phyloP scores from a whole-genome alignment of 2,888 invertebrate species.

The Drepanosiphum platanoidis region DNA sequence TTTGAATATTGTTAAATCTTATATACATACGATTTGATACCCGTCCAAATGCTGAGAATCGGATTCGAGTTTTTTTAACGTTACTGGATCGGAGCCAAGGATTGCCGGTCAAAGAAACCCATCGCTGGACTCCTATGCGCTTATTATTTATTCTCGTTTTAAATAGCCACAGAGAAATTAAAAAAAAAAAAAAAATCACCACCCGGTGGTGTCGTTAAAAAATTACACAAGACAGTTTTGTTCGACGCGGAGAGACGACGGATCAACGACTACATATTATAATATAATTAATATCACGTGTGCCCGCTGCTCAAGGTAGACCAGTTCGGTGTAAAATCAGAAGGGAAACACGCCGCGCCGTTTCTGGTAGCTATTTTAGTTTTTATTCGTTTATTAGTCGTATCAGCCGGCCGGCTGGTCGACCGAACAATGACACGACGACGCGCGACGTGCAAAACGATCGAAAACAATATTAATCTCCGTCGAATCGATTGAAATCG shows the following conservation, averaged over 20 bases:
- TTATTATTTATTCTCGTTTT: slow-evolving; percentile 8
- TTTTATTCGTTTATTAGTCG: background rate
- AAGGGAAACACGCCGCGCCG: too few relatives aligned
- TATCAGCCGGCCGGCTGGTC: too few relatives aligned
- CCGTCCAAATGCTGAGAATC: slow-evolving; percentile 19
- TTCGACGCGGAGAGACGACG: background rate
- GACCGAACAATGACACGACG: too few relatives aligned
- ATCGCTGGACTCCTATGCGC: background rate
- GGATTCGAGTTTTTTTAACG: background rate
- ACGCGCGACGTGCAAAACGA: too few relatives aligned
- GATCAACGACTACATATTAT: too few relatives aligned
- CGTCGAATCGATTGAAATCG: too few relatives aligned
- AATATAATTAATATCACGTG: too few relatives aligned
- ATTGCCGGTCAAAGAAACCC: slow-evolving; percentile 24
- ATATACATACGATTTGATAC: background rate
- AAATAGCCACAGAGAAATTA: background rate
- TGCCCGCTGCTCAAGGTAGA: background rate
- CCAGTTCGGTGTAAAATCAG: background rate
- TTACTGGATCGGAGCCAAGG: slow-evolving; percentile 37
- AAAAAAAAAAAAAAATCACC: too few relatives aligned
- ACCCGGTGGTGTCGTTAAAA: background rate
- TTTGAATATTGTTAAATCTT: slow-evolving; percentile 3
- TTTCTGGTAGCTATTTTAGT: background rate
- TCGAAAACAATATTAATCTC: too few relatives aligned
- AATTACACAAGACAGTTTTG: slow-evolving; percentile 10